Conservation (phyloP, 2,888 invertebrate genomes). For the Rhingia campestris region DNA sequence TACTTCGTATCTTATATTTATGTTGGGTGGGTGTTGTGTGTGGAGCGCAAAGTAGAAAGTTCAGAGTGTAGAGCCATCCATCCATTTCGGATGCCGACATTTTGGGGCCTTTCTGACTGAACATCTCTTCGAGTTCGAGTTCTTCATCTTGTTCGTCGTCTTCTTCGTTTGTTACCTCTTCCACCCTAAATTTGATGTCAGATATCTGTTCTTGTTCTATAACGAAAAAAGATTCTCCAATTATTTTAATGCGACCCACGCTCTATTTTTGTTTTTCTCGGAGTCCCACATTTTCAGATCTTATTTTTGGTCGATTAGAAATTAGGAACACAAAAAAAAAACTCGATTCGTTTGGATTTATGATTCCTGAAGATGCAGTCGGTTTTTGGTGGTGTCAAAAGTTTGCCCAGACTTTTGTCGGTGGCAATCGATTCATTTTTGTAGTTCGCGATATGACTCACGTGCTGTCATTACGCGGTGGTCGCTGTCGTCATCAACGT, state of each 20-base stretch:
- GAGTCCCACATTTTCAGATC: constrained; percentile 39
- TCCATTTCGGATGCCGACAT: constrained; percentile 67
- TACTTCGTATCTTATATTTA: constrained; percentile 3
- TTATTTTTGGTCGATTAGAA: constrained; percentile 50
- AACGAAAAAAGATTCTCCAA: constrained; percentile 47
- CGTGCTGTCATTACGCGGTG: constrained; percentile 43
- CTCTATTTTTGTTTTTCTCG: constrained; percentile 66
- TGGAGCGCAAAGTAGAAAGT: constrained; percentile 63
- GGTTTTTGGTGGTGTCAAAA: not conserved
- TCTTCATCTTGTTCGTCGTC: constrained; percentile 1
- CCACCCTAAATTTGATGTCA: constrained; percentile 58
- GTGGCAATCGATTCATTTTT: not conserved
- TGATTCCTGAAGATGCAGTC: constrained; percentile 36
- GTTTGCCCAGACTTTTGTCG: not conserved
- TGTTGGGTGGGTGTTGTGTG: constrained; percentile 62
- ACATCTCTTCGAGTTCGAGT: constrained; percentile 40
- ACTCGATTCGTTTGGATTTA: constrained; percentile 24
- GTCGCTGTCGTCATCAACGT: constrained; percentile 31
- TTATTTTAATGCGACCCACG: constrained; percentile 72
- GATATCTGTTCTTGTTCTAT: constrained; percentile 31
- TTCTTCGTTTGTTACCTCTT: constrained; percentile 5
- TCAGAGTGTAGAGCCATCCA: constrained; percentile 63
- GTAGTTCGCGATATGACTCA: constrained; percentile 44
- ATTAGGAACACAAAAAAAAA: constrained; percentile 23
- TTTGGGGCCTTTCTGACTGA: constrained; percentile 64